Evolutionary conservation across 2,797 vertebrate genomes (phyloP), one percentile per base, ranked within the genome.

Genomic region (Clamator glandarius): DNA sequence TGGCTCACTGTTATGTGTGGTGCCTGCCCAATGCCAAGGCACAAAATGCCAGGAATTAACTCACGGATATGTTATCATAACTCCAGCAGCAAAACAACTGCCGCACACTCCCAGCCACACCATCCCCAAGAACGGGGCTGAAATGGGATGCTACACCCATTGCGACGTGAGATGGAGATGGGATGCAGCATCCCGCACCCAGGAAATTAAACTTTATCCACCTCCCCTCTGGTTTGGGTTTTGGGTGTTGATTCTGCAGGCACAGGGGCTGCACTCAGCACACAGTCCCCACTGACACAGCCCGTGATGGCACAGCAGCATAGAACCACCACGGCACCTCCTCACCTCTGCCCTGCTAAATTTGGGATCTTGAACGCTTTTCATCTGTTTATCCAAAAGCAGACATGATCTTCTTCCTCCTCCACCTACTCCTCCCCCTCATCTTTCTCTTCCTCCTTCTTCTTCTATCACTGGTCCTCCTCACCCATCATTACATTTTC

Each of bases 101-200:
- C 74, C 48, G 29, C 36, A 5, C 1, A 1, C 8, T 50, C 31
- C 8, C 58, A 11, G 33, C 39, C n/a, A 41, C 11, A 3, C 15
- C 7, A 39, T 26, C 19, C 52, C 35, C 4, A 8, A 39, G 18
- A 33, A 15, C 0, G 2, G 23, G 21, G 19, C 50, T 26, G 3
- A 72, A 58, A 14, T 0, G 2, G 15, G n/a, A 6, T 16, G 5
- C 5, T 59, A 5, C 25, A 14, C 7, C 50, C 0, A 0, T 28
- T 1, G 12, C 1, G 18, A 8, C 21, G 28, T 15, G 28, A 3
- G 5, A 23, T 8, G 20, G 64, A 54, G 48, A 35, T 25, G 85
- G 55, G 42, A 35, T 21, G 5, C 29, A 24, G 31, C 29, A 42
- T 10, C 51, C 41, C 15, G 2, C 7, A 19, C 35, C 26, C 7